Evolutionary conservation across 2,113 vertebrate genomes (phyloP).

Genomic region (Abramis brama): DNA sequence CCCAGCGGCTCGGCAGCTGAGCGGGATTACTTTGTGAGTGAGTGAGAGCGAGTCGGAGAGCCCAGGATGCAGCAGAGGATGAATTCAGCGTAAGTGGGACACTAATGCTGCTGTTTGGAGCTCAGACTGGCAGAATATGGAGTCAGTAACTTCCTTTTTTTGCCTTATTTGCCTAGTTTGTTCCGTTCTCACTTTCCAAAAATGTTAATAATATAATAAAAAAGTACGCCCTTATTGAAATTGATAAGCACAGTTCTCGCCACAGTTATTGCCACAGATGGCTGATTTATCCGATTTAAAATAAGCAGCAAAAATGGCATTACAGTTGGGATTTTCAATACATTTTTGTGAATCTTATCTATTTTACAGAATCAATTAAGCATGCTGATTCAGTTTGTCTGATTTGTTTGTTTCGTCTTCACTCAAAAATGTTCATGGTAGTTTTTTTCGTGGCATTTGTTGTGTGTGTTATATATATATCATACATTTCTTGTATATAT

Average conservation of each 20-base stretch:
- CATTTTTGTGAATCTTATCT: not conserved
- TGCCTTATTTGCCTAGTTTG: not conserved
- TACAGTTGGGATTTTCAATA: not conserved
- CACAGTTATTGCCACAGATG: too few species aligned
- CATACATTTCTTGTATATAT: too few species aligned
- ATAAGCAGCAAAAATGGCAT: not conserved
- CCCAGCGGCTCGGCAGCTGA: constrained; percentile 45
- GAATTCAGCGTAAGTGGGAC: constrained; percentile 75
- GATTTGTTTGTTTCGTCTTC: not conserved
- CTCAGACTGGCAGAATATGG: not conserved
- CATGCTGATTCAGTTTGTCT: not conserved
- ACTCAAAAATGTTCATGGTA: not conserved
- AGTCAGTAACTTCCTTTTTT: not conserved
- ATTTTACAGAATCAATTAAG: not conserved
- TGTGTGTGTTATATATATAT: too few species aligned
- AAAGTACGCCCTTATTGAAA: not conserved
- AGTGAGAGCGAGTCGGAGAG: constrained; percentile 51
- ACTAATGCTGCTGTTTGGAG: not conserved
- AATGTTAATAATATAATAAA: not conserved
- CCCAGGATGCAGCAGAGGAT: constrained; percentile 75
- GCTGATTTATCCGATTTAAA: not conserved
- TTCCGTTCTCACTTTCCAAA: not conserved
- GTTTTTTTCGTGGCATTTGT: not conserved
- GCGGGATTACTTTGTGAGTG: constrained; percentile 65
- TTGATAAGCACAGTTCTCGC: not conserved